Percentiles rank a stretch among this genome's conserved stretches.
phyloP scores from a whole-genome alignment of 2,797 vertebrate species.

The Gadopsis bispinosus region DNA sequence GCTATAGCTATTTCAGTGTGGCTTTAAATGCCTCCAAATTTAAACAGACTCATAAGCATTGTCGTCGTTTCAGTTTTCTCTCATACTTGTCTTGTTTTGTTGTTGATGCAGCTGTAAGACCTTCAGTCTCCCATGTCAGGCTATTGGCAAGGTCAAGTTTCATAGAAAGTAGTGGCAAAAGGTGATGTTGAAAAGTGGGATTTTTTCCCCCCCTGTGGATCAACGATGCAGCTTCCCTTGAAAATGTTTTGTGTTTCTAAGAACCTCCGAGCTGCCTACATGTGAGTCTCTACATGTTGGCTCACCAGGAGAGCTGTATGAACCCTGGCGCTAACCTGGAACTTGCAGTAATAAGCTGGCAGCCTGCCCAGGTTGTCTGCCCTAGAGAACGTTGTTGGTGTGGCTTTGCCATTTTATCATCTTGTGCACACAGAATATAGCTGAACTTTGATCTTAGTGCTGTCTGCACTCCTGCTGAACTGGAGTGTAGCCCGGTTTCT shows the following conservation, averaged over 20 bases:
- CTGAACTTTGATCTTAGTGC: constrained; percentile 77
- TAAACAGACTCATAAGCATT: not conserved
- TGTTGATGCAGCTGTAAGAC: constrained; percentile 55
- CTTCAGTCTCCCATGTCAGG: constrained; percentile 40
- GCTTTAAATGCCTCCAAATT: not conserved
- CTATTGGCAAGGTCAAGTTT: constrained; percentile 50
- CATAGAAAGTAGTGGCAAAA: constrained; percentile 53
- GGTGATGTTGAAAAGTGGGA: constrained; percentile 32
- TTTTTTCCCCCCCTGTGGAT: constrained; percentile 30
- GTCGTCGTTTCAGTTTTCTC: constrained; percentile 16
- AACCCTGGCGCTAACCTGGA: constrained; percentile 78
- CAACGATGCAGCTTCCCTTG: constrained; percentile 60
- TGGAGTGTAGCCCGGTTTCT: constrained; percentile 71
- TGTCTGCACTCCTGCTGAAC: constrained; percentile 75
- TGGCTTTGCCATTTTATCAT: constrained; percentile 67
- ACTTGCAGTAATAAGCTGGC: constrained; percentile 78
- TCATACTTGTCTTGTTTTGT: constrained; percentile 25
- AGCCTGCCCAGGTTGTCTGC: constrained; percentile 71
- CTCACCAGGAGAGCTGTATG: constrained; percentile 69
- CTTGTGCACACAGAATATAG: constrained; percentile 75
- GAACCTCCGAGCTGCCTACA: constrained; percentile 66
- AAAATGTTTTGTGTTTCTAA: constrained; percentile 73
- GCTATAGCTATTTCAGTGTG: not conserved
- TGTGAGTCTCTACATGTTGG: constrained; percentile 63
- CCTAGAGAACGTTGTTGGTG: constrained; percentile 68